A percentile compares a stretch with the other conserved stretches of the same genome.
Conservation (phyloP, 2,888 invertebrate species). For the Drosophila barbarae region DNA sequence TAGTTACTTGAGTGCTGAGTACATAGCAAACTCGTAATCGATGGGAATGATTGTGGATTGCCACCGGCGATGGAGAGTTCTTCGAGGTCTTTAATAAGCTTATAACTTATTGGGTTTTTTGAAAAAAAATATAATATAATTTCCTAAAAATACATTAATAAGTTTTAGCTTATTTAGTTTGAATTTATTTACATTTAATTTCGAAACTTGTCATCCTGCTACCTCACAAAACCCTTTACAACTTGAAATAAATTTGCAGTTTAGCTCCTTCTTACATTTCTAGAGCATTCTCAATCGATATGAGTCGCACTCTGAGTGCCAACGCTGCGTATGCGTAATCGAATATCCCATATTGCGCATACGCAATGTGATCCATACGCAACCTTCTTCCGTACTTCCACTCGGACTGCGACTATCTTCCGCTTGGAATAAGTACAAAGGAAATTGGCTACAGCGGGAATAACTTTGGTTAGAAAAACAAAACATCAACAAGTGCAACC, state of each 20-base stretch:
- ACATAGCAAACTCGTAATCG: slow-evolving; percentile 39
- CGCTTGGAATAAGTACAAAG: slow-evolving; percentile 52
- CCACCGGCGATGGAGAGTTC: slow-evolving; percentile 11
- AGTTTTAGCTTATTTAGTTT: too few relatives aligned
- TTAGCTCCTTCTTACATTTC: background rate
- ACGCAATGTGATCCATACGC: slow-evolving; percentile 40
- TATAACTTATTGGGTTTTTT: background rate
- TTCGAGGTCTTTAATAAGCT: slow-evolving; percentile 12
- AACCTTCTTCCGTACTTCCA: slow-evolving; percentile 37
- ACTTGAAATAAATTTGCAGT: too few relatives aligned
- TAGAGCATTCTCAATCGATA: background rate
- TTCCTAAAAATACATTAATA: too few relatives aligned
- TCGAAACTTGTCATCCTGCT: rapidly evolving
- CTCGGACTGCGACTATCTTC: slow-evolving; percentile 44
- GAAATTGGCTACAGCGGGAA: slow-evolving; percentile 43
- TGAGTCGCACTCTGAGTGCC: slow-evolving; percentile 4
- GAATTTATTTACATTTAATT: background rate
- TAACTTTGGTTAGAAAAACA: slow-evolving; percentile 25
- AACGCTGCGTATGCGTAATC: slow-evolving; percentile 53
- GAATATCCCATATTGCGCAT: slow-evolving; percentile 46
- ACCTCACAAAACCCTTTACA: background rate
- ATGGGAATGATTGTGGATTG: slow-evolving; percentile 24
- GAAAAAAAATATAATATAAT: too few relatives aligned
- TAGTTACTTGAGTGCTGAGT: slow-evolving; percentile 38
- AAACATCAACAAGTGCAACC: slow-evolving; percentile 35